A percentile compares a stretch with the other conserved stretches of the same genome.
Conservation (phyloP, 2,888 invertebrate species). For the Harpalus rubripes region DNA sequence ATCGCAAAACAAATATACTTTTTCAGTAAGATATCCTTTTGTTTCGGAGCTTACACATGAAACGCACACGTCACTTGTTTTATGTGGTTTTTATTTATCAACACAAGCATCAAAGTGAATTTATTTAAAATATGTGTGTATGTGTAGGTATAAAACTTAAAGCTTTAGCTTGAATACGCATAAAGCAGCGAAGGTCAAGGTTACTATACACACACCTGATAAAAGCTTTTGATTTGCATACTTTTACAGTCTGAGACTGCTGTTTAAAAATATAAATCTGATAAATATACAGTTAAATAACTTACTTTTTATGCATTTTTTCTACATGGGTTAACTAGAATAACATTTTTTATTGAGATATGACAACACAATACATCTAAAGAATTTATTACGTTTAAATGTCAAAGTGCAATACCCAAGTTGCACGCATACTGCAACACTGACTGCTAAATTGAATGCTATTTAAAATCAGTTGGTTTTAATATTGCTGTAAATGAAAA, state of each 20-base stretch:
- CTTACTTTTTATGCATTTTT: neutral
- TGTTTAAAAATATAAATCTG: conserved; percentile 1
- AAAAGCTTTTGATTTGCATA: neutral
- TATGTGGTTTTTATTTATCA: conserved; percentile 23
- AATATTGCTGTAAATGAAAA: no score
- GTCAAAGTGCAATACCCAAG: no score
- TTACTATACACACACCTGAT: neutral
- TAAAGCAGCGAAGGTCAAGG: neutral
- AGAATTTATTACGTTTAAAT: no score
- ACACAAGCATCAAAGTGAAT: conserved; percentile 13
- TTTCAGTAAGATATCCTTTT: conserved; percentile 9
- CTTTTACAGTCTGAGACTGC: conserved; percentile 1
- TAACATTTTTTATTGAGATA: neutral
- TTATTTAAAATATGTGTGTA: conserved; percentile 6
- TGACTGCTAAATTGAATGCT: no score
- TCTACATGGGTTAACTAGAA: neutral
- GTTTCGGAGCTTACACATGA: neutral
- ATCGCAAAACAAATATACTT: conserved; percentile 5
- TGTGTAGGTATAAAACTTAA: neutral
- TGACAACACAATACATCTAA: no score
- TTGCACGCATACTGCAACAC: no score
- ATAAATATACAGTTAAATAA: neutral
- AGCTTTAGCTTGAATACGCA: conserved; percentile 18
- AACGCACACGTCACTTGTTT: conserved; percentile 14
- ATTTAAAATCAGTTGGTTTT: no score